Base-by-base conservation (phyloP, 37 sponge, comb jelly and placozoan species). In the Agelas oroides region DNA sequence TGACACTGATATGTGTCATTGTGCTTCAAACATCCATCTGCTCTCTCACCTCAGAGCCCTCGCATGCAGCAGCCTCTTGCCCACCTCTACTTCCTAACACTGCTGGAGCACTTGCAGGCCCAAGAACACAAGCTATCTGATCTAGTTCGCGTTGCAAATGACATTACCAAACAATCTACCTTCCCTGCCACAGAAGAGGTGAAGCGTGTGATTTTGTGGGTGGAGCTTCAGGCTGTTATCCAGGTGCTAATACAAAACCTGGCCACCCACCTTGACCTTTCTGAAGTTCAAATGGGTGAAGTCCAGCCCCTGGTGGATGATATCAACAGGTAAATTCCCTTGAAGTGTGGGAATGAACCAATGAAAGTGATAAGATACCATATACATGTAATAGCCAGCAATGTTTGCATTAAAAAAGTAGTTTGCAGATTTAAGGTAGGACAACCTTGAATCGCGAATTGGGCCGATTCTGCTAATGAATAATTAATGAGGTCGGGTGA, bases 151-250 rank as follows among this genome's bases (percentile, higher is more conserved):
- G 46, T 14, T 0, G 84, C 66, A 1, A 32, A 21, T 34, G 6
- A 3, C 65, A 31, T 63, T 6, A 20, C 17, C 52, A 78, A 59
- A 0, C 38, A 5, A 30, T 38, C 70, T 24, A 30, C 52, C 59
- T 70, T 72, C 70, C 53, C 70, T 16, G 66, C 66, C 16, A 18
- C n/a, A 12, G 62, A 53, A 0, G 82, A 86, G 15, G 75, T 46
- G 8, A 54, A 79, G 23, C 71, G 60, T 77, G 70, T 89, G 0
- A 62, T 95, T 2, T 75, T 92, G 39, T 87, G 82, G 34, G 84
- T 96, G 23, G 96, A 96, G 69, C 73, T 75, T 58, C 96, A 96
- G 91, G 96, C 96, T 34, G 84, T 96, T 11, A 31, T 87, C 8
- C 96, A 96, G 76, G 76, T 87, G 20, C 17, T 90, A 46, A 58